Conservation (phyloP, 2,888 invertebrate genomes). For the Sminthurinus aureus region DNA sequence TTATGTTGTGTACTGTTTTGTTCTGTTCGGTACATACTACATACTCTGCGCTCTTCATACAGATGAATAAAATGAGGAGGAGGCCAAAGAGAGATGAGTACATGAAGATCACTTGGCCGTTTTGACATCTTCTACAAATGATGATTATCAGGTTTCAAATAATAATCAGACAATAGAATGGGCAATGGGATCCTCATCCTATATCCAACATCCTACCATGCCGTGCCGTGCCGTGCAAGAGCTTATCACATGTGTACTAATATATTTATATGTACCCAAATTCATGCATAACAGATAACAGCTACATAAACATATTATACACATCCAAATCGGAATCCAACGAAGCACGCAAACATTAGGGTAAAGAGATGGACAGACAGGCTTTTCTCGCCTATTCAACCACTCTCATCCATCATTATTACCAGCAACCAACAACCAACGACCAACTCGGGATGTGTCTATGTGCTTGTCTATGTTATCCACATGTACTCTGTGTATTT, state of each 20-base stretch:
- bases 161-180: slow-evolving; percentile 36
- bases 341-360: slow-evolving; percentile 8
- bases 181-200: background rate
- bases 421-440: slow-evolving; percentile 21
- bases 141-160: slow-evolving; percentile 40
- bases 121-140: slow-evolving; percentile 40
- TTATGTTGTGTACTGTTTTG: background rate
- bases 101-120: slow-evolving; percentile 34
- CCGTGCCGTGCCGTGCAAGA: slow-evolving; percentile 12
- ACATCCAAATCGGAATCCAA: background rate
- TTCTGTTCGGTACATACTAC: background rate
- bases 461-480: background rate
- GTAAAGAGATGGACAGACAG: slow-evolving; percentile 27
- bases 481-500: background rate
- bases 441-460: background rate
- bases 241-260: too few relatives aligned
- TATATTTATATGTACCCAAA: background rate
- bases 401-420: slow-evolving; percentile 33
- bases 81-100: background rate
- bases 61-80: background rate
- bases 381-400: slow-evolving; percentile 29
- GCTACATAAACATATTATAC: background rate
- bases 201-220: slow-evolving; percentile 2
- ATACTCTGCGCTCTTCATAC: too few relatives aligned
- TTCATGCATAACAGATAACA: background rate